A percentile compares a stretch with the other conserved stretches of the same genome.
Evolutionary conservation across 2,113 vertebrate species (phyloP).

Genomic region (Ancistrus triradiatus): DNA sequence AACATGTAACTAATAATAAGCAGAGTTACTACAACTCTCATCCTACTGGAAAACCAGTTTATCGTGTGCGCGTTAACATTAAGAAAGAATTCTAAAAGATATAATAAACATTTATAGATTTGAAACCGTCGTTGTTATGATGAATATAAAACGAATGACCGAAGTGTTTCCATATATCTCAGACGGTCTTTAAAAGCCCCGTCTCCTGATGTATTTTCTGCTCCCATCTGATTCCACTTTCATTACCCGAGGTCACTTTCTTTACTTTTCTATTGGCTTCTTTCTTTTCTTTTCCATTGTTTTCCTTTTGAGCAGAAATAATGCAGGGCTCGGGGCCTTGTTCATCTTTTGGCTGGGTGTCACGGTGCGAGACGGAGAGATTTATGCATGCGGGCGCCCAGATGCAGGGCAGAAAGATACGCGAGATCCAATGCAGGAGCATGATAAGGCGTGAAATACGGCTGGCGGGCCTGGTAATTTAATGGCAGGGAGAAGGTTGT

Average conservation of each 20-base stretch:
- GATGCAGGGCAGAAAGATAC: constrained; percentile 82
- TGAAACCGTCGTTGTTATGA: background rate
- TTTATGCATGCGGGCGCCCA: constrained; percentile 85
- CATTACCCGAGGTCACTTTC: constrained; percentile 84
- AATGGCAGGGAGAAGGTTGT: constrained; percentile 89
- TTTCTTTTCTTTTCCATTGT: constrained; percentile 18
- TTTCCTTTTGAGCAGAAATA: constrained; percentile 67
- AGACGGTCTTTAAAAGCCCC: constrained; percentile 2
- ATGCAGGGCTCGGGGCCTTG: constrained; percentile 73
- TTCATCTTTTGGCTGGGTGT: constrained; percentile 79
- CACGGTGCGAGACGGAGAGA: constrained; percentile 79
- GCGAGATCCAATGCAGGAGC: constrained; percentile 86
- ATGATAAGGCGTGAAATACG: constrained; percentile 90
- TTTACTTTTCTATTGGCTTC: constrained; percentile 17
- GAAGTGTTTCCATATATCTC: background rate
- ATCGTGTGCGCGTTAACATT: too few relatives aligned
- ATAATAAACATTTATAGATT: too few relatives aligned
- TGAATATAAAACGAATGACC: background rate
- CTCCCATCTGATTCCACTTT: constrained; percentile 76
- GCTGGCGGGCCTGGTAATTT: constrained; percentile 81
- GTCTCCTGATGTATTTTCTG: background rate
- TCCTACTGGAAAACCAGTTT: too few relatives aligned
- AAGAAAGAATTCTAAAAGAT: too few relatives aligned
- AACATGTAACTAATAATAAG: too few relatives aligned
- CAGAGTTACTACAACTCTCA: too few relatives aligned